These are phyloP conservation scores for Papilio gigon DNA, from an alignment of 2,888 invertebrate genomes.

Conservation along the genomic window DNA sequence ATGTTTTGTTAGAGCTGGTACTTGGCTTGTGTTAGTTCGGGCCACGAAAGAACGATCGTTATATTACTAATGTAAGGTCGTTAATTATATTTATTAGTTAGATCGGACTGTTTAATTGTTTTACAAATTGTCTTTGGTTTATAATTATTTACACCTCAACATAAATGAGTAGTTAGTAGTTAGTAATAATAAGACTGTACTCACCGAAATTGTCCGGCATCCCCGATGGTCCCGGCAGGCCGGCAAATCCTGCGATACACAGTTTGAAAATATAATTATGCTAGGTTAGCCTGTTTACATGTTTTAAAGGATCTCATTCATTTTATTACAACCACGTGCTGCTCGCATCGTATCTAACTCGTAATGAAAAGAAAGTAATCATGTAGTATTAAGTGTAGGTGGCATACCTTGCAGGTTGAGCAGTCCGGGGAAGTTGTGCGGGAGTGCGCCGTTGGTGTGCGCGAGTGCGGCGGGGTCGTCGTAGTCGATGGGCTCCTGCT, in stretches of 20 bases:
- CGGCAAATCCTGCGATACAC: conserved; percentile 84
- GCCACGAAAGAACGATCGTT: conserved; percentile 69
- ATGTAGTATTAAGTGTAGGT: background rate
- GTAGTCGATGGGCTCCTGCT: conserved; percentile 89
- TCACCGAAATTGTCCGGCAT: conserved; percentile 93
- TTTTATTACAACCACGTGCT: no score
- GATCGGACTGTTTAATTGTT: conserved; percentile 55
- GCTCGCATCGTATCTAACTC: no score
- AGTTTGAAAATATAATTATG: conserved; percentile 21
- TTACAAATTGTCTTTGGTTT: conserved; percentile 44
- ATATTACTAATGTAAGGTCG: conserved; percentile 67
- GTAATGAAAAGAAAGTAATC: no score
- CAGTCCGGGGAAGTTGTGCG: conserved; percentile 90
- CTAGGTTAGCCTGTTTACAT: background rate
- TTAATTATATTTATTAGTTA: conserved; percentile 57
- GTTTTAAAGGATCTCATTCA: no score
- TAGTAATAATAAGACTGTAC: conserved; percentile 65
- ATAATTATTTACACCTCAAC: conserved; percentile 46
- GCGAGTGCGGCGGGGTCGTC: conserved; percentile 86
- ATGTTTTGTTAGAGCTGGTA: conserved; percentile 60
- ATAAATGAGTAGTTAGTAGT: conserved; percentile 60
- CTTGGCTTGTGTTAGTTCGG: conserved; percentile 73
- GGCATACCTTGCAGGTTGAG: conserved; percentile 90
- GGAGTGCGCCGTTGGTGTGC: conserved; percentile 84
- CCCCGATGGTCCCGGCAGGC: conserved; percentile 92